Evolutionary conservation across 2,888 invertebrate species (phyloP).

Genomic region (Dryococelus australis): DNA sequence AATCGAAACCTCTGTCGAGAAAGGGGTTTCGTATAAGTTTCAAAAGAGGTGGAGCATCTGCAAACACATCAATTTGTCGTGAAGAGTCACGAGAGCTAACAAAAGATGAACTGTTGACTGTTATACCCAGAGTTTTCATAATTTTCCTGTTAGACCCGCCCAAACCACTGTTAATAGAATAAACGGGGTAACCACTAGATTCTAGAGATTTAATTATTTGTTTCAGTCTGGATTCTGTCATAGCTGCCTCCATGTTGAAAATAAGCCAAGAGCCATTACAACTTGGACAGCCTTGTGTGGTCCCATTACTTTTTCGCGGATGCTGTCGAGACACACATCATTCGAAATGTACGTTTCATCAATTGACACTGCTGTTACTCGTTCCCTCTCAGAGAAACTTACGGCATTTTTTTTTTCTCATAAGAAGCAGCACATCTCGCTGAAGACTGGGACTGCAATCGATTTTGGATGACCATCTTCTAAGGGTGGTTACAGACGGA

Average conservation of each 20-base stretch:
- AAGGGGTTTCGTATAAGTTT: not conserved
- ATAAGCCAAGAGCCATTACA: not conserved
- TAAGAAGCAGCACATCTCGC: too few species aligned
- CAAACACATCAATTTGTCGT: not conserved
- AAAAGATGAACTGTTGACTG: not conserved
- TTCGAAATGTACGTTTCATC: too few species aligned
- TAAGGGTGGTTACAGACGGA: not conserved
- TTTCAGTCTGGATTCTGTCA: not conserved
- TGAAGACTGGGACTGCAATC: not conserved
- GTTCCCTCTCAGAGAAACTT: too few species aligned
- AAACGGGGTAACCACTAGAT: constrained; percentile 6
- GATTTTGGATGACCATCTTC: constrained; percentile 19
- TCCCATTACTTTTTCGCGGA: too few species aligned
- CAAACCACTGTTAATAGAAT: not conserved
- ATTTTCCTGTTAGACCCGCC: not conserved
- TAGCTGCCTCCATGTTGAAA: not conserved
- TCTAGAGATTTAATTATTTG: constrained; percentile 17
- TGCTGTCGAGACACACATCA: too few species aligned
- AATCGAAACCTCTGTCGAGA: not conserved
- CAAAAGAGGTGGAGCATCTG: not conserved
- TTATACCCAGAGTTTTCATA: not conserved
- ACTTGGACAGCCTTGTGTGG: too few species aligned
- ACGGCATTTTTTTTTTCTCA: too few species aligned
- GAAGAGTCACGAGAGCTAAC: too few species aligned
- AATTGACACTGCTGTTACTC: too few species aligned